Evolutionary conservation across 2,113 vertebrate genomes (phyloP).

Genomic region (Bambusicola thoracicus): DNA sequence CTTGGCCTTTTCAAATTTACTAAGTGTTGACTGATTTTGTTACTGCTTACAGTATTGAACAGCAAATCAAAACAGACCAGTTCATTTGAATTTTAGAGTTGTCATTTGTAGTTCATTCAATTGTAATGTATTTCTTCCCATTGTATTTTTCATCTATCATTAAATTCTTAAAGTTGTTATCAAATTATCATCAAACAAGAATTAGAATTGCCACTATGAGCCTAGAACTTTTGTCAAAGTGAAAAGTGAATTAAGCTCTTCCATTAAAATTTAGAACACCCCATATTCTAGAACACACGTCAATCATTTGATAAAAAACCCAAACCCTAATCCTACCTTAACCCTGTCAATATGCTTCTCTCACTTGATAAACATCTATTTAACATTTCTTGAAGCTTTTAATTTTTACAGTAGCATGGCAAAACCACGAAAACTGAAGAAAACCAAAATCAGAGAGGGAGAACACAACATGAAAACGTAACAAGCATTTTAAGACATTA

Average conservation of each 20-base stretch:
- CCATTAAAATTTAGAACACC: neutral
- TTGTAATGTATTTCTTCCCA: neutral
- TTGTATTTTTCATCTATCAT: neutral
- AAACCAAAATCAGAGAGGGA: neutral
- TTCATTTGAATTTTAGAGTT: neutral
- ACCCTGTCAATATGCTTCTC: neutral
- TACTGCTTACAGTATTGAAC: conserved; percentile 14
- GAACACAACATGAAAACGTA: neutral
- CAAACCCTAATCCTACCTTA: too few relatives aligned
- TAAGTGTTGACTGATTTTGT: conserved; percentile 12
- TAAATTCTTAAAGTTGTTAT: neutral
- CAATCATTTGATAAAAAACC: neutral
- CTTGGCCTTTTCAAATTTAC: neutral
- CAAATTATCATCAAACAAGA: neutral
- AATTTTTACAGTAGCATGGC: neutral
- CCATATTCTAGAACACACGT: neutral
- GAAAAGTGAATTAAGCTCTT: neutral
- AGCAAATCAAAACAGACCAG: neutral
- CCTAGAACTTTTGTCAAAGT: neutral
- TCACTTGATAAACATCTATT: neutral
- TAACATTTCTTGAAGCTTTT: neutral
- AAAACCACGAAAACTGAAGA: neutral
- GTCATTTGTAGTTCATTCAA: neutral
- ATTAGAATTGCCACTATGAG: neutral
- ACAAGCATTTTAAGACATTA: neutral